phyloP scores from a whole-genome alignment of 2,113 vertebrate genomes.

The Tringa solitaria region DNA sequence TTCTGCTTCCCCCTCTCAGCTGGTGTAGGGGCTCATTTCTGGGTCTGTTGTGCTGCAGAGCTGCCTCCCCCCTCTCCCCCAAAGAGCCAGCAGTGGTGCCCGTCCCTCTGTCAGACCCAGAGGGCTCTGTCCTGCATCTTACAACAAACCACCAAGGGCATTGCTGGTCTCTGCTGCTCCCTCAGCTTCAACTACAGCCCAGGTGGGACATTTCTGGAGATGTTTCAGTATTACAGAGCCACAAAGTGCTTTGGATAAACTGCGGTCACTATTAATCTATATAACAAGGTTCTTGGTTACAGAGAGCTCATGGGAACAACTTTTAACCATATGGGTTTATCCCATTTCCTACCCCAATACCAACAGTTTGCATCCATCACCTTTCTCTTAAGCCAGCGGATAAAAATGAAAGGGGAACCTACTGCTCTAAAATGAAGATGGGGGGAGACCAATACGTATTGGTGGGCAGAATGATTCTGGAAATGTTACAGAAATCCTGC shows the following conservation, averaged over 20 bases:
- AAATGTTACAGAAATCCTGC: slow-evolving; percentile 58
- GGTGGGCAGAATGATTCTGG: slow-evolving; percentile 27
- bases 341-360: neutral
- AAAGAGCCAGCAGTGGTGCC: neutral
- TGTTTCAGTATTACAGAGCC: neutral
- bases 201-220: neutral
- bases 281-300: neutral
- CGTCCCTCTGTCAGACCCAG: neutral
- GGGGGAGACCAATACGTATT: slow-evolving; percentile 26
- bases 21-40: neutral
- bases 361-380: neutral
- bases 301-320: neutral
- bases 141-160: neutral
- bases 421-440: slow-evolving; percentile 49
- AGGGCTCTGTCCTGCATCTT: neutral
- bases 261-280: neutral
- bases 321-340: neutral
- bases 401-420: neutral
- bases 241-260: neutral
- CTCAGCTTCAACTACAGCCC: neutral
- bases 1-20: neutral
- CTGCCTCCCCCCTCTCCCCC: neutral
- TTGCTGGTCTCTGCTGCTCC: neutral
- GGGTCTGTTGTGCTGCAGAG: neutral
- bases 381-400: neutral